A percentile compares a stretch with the other conserved stretches of the same genome.
Conservation (phyloP, 2,888 invertebrate species). For the Tachina grossa region DNA sequence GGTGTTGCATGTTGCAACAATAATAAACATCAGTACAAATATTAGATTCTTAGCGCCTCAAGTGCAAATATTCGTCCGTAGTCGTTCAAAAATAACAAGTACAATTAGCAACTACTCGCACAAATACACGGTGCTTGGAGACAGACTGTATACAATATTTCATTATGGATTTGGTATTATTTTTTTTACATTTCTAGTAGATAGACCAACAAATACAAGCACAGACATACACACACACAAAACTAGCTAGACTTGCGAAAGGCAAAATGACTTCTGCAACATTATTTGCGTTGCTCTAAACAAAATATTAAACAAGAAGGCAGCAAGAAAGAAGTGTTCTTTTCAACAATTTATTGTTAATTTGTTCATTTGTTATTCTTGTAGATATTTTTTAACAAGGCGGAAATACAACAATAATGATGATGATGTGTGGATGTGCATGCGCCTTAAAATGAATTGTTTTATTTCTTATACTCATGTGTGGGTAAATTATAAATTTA, state of each 20-base stretch:
- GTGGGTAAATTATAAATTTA: constrained; percentile 20
- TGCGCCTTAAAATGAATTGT: constrained; percentile 4
- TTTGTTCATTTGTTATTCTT: constrained; percentile 54
- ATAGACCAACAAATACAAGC: neutral
- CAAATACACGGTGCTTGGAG: constrained; percentile 1
- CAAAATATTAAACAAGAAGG: neutral
- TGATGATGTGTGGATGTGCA: neutral
- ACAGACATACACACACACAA: neutral
- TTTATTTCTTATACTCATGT: constrained; percentile 2
- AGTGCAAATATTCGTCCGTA: constrained; percentile 38
- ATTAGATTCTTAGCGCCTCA: constrained; percentile 55
- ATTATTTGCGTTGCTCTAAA: constrained; percentile 41
- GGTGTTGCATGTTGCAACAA: constrained; percentile 43
- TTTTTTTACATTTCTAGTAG: neutral
- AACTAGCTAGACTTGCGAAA: neutral
- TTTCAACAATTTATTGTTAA: constrained; percentile 61
- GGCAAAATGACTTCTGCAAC: constrained; percentile 25
- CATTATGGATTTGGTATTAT: neutral
- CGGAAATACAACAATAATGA: constrained; percentile 49
- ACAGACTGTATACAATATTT: neutral
- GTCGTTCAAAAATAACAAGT: constrained; percentile 40
- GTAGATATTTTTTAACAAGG: constrained; percentile 50
- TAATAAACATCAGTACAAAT: constrained; percentile 38
- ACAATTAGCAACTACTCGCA: constrained; percentile 41
- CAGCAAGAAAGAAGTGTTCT: neutral